Evolutionary conservation across 2,113 vertebrate species (phyloP), one percentile per base, ranked within the genome.

Genomic region (Carassius gibelio): DNA sequence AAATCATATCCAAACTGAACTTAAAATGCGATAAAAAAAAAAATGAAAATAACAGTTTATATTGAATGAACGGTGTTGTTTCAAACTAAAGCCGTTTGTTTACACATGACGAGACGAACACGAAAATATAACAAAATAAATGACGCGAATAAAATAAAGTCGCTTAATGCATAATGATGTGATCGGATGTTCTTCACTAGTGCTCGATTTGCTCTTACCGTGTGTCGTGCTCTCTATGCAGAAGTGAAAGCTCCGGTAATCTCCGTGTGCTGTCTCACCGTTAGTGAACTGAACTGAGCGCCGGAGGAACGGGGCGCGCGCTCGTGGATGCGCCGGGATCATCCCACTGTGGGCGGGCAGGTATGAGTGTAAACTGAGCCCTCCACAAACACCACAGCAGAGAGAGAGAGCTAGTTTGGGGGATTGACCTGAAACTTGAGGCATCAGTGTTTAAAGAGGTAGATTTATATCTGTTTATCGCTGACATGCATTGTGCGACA

Each of bases 321-420:
- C 30, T 30, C 30, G 30, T 30, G 30, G 30, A 30, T 30, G 62
- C 75, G 87, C 82, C 88, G 85, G 90, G 86, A 84, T 83, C 84
- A 71, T 87, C 85, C 89, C 88, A 87, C 21, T 50, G 84, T 52
- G 86, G 88, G 82, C 45, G 91, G 91, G 89, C 90, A 92, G 90
- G 93, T 91, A 91, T 38, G 36, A n/a, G 26, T 36, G 50, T 57
- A 69, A 36, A 78, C 82, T n/a, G 8, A 62, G 84, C 79, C 79
- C 23, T 5, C 13, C 15, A 30, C 38, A 15, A 62, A 45, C 77
- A 45, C 77, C 21, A 74, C 69, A 13, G 69, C 71, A 74, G 71
- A 14, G 71, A 38, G 71, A 38, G 69, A 1, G 21, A 30, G 30
- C 30, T 30, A 30, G 38, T 42, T 42, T 42, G 38, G 38, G 38